Conservation (phyloP, 2,888 invertebrate genomes). For the Nephrotoma guestfalica region DNA sequence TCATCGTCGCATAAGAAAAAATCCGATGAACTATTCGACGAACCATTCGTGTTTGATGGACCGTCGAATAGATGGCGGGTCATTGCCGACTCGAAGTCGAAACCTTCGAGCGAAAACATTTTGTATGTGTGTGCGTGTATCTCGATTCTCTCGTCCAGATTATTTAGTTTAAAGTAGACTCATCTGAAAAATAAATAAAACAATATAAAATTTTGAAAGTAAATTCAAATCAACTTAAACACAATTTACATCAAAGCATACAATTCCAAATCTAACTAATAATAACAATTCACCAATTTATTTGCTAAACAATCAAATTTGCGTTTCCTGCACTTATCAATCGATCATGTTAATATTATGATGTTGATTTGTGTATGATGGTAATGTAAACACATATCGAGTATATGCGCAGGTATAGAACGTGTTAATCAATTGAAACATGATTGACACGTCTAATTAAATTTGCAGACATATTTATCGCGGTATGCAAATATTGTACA, state of each 20-base stretch:
- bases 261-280: no score
- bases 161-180: background rate
- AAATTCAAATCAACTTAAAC: no score
- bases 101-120: slow-evolving; percentile 53
- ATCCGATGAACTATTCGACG: slow-evolving; percentile 46
- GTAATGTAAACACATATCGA: background rate
- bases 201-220: no score
- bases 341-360: background rate
- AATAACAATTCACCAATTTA: background rate
- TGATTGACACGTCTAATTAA: background rate
- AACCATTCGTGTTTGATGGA: slow-evolving; percentile 43
- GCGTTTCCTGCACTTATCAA: background rate
- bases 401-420: background rate
- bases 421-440: background rate
- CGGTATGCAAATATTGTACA: background rate
- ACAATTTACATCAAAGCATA: no score
- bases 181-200: background rate
- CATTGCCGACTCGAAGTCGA: slow-evolving; percentile 50
- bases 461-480: background rate
- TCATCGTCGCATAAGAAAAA: slow-evolving; percentile 45
- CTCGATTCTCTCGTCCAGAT: no score
- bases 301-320: background rate
- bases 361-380: background rate
- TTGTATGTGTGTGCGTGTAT: background rate
- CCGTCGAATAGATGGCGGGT: slow-evolving; percentile 46